Percentiles rank a stretch among this genome's conserved stretches.
Conservation (phyloP, 2,797 vertebrate genomes). For the Diglossa cyanea region DNA sequence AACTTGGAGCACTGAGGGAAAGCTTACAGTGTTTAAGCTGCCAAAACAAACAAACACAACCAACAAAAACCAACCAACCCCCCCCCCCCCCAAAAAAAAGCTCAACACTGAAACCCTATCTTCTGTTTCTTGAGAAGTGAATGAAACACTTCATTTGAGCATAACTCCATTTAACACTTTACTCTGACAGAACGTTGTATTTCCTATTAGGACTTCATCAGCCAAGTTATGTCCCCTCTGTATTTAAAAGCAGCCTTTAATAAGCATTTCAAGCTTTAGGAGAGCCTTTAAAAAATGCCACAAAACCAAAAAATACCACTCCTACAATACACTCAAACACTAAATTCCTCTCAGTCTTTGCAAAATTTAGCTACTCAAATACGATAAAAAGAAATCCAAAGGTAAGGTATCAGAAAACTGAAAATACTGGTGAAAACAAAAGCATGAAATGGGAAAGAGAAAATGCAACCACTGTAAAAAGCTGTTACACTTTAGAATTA, state of each 20-base stretch:
- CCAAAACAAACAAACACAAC: too few species aligned
- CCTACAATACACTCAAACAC: not conserved
- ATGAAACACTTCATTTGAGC: not conserved
- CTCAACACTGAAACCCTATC: not conserved
- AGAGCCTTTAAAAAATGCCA: fast-evolving
- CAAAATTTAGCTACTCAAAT: not conserved
- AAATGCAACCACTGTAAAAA: not conserved
- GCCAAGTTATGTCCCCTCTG: not conserved
- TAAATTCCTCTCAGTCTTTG: not conserved
- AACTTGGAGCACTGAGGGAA: not conserved
- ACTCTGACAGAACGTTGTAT: not conserved
- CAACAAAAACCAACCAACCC: too few species aligned
- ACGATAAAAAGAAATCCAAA: not conserved
- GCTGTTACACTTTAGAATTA: not conserved
- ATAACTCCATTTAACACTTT: not conserved
- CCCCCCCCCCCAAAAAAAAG: too few species aligned
- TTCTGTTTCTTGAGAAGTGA: not conserved
- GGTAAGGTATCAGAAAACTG: not conserved
- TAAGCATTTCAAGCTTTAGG: not conserved
- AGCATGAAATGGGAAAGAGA: not conserved
- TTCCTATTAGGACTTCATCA: not conserved
- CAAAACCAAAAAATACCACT: fast-evolving
- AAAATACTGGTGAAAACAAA: not conserved
- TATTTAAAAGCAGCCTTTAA: not conserved
- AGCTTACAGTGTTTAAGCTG: not conserved